Percentiles rank a stretch among this genome's conserved stretches.
phyloP scores from a whole-genome alignment of 2,888 invertebrate genomes.

The Creontiades dilutus region DNA sequence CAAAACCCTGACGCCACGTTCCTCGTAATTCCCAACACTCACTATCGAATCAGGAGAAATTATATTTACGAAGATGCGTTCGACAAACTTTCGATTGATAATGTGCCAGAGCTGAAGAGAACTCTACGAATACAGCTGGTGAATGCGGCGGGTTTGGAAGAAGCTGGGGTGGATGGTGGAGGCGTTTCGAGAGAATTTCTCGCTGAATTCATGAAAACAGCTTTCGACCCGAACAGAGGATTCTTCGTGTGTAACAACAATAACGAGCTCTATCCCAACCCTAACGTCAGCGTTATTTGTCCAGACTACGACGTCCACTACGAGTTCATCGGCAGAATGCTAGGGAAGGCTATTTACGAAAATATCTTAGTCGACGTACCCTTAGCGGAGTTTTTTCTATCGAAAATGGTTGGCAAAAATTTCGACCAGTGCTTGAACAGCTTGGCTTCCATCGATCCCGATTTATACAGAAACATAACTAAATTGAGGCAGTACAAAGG shows the following conservation, averaged over 20 bases:
- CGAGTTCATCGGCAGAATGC: conserved; percentile 94
- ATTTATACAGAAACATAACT: conserved; percentile 93
- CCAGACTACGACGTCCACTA: conserved; percentile 94
- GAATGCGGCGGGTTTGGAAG: conserved; percentile 93
- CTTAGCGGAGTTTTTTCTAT: conserved; percentile 96
- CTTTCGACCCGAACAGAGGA: conserved; percentile 97
- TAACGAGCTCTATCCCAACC: conserved; percentile 97
- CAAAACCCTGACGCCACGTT: conserved; percentile 88
- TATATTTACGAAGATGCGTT: conserved; percentile 99
- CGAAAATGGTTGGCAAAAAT: conserved; percentile 89
- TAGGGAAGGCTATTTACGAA: conserved; percentile 98
- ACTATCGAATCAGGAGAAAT: conserved; percentile 89
- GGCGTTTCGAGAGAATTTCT: conserved; percentile 97
- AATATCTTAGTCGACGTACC: conserved; percentile 96
- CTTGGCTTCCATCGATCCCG: conserved; percentile 94
- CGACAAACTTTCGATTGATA: conserved; percentile 93
- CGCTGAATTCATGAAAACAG: conserved; percentile 94
- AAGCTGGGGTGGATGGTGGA: conserved; percentile 98
- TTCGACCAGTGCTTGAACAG: conserved; percentile 93
- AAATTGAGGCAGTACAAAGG: conserved; percentile 91
- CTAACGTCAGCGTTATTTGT: conserved; percentile 91
- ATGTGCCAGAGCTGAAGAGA: conserved; percentile 92
- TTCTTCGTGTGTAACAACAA: conserved; percentile 94
- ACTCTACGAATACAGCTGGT: conserved; percentile 93
- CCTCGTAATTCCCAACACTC: conserved; percentile 87